These are phyloP conservation scores for Pandemis corylana DNA, from an alignment of 2,888 invertebrate species.

Conservation along the genomic window DNA sequence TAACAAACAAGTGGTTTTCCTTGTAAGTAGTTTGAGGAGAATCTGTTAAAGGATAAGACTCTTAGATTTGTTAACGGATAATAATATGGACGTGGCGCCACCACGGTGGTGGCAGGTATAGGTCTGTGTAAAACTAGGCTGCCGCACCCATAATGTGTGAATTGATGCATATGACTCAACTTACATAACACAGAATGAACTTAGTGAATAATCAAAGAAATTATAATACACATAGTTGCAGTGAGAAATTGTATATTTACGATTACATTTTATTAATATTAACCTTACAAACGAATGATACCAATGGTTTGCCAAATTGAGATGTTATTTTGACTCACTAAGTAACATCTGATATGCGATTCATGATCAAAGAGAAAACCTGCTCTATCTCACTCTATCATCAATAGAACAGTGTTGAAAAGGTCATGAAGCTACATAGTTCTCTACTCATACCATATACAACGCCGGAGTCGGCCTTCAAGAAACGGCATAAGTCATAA, in stretches of 20 bases:
- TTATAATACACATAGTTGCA: constrained; percentile 6
- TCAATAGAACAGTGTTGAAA: background rate
- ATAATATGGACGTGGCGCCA: background rate
- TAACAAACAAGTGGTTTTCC: background rate
- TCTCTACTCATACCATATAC: background rate
- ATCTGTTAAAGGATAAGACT: background rate
- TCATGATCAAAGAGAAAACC: too few relatives aligned
- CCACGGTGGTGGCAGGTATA: constrained; percentile 13
- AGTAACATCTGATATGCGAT: too few relatives aligned
- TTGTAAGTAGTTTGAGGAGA: background rate
- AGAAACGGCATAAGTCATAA: too few relatives aligned
- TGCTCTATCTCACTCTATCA: too few relatives aligned
- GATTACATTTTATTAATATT: too few relatives aligned
- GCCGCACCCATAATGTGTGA: constrained; percentile 29
- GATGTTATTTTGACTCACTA: too few relatives aligned
- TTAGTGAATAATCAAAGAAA: constrained; percentile 28
- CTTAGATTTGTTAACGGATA: background rate
- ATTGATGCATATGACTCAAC: constrained; percentile 17
- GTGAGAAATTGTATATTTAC: background rate
- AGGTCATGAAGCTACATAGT: background rate
- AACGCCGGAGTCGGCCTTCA: too few relatives aligned
- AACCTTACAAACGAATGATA: too few relatives aligned
- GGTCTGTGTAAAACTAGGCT: constrained; percentile 31
- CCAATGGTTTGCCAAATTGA: too few relatives aligned
- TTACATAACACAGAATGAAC: constrained; percentile 27